Conservation (phyloP, 2,113 vertebrate species). For the Macrotus californicus region DNA sequence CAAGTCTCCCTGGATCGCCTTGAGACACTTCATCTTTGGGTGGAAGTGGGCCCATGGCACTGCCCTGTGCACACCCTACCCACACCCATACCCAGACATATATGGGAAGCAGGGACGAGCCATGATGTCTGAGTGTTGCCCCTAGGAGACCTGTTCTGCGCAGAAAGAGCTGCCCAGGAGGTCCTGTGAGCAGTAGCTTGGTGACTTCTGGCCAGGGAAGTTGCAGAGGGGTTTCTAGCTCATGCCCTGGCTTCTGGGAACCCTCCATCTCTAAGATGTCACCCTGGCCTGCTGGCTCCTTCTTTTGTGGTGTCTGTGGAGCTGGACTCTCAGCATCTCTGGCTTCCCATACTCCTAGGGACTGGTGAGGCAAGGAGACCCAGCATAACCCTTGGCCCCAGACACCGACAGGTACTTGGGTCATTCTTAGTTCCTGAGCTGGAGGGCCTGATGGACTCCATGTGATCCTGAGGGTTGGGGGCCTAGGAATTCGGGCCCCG, state of each 20-base stretch:
- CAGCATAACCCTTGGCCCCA: not conserved
- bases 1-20: not conserved
- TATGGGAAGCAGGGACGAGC: not conserved
- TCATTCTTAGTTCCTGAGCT: not conserved
- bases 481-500: not conserved
- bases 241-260: not conserved
- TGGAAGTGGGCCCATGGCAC: not conserved
- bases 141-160: not conserved
- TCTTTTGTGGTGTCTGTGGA: not conserved
- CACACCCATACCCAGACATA: not conserved
- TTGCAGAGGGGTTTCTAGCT: not conserved
- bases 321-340: not conserved
- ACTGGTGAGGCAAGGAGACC: not conserved
- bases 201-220: not conserved
- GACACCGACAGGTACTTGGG: not conserved
- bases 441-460: not conserved
- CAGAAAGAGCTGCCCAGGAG: not conserved
- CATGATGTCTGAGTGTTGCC: not conserved
- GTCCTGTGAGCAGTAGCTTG: not conserved
- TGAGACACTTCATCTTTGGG: not conserved
- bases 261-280: not conserved
- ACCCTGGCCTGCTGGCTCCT: not conserved
- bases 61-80: not conserved
- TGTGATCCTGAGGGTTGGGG: not conserved
- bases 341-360: not conserved